phyloP scores from a whole-genome alignment of 2,113 vertebrate species.

The Gasterosteus aculeatus region DNA sequence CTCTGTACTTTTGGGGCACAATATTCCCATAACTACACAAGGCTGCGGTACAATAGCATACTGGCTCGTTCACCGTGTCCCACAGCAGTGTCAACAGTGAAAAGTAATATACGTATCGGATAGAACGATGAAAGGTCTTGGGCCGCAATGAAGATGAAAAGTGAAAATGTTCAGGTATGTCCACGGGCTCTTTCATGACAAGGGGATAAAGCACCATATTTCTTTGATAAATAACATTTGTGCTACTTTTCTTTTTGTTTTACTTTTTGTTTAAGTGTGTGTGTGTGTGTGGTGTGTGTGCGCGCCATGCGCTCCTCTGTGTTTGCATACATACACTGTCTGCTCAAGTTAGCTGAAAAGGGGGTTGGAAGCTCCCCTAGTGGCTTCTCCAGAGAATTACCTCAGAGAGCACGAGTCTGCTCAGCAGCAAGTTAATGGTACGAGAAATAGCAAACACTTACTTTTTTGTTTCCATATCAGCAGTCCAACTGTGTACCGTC shows the following conservation, averaged over 20 bases:
- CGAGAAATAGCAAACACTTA: slow-evolving; percentile 69
- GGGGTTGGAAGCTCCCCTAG: slow-evolving; percentile 80
- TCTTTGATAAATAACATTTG: slow-evolving; percentile 28
- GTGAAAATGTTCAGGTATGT: neutral
- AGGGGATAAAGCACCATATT: neutral
- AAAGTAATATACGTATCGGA: slow-evolving; percentile 3
- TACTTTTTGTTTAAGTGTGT: slow-evolving; percentile 29
- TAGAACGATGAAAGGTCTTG: slow-evolving; percentile 20
- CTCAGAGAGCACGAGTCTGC: slow-evolving; percentile 60
- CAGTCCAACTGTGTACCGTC: slow-evolving; percentile 61
- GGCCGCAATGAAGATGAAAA: slow-evolving; percentile 18
- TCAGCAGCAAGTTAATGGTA: slow-evolving; percentile 70
- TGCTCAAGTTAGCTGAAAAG: slow-evolving; percentile 63
- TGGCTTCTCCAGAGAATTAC: slow-evolving; percentile 77
- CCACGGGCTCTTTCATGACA: neutral
- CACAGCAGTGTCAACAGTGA: slow-evolving; percentile 50
- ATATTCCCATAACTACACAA: slow-evolving; percentile 65
- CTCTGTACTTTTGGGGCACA: slow-evolving; percentile 69
- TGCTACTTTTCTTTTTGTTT: slow-evolving; percentile 39
- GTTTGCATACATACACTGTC: slow-evolving; percentile 39
- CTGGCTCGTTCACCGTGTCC: slow-evolving; percentile 43
- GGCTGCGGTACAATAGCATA: slow-evolving; percentile 59
- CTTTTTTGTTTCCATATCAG: slow-evolving; percentile 70
- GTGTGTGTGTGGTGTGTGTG: slow-evolving; percentile 9
- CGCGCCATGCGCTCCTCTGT: slow-evolving; percentile 22